Percentiles rank a stretch among this genome's conserved stretches.
phyloP scores from a whole-genome alignment of 2,888 invertebrate genomes.

The Urechis unicinctus region DNA sequence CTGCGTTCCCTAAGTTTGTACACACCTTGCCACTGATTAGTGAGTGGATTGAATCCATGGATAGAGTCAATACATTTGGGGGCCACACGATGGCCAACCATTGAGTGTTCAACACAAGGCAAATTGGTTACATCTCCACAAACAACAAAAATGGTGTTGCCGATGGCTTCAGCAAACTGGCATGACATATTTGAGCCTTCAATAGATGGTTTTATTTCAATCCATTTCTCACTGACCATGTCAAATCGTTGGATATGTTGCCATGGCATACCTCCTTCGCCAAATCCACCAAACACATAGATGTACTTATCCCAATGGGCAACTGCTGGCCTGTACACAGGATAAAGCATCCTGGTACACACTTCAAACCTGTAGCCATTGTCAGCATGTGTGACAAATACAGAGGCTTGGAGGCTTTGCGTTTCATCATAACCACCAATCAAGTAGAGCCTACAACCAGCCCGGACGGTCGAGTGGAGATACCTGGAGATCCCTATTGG shows the following conservation, averaged over 20 bases:
- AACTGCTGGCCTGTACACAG: slow-evolving; percentile 18
- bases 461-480: slow-evolving; percentile 18
- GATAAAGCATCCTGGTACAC: slow-evolving; percentile 21
- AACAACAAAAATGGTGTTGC: slow-evolving; percentile 14
- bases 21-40: background rate
- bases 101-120: slow-evolving; percentile 3
- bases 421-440: slow-evolving; percentile 23
- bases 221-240: slow-evolving; percentile 14
- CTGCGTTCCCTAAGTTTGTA: slow-evolving; percentile 9
- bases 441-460: slow-evolving; percentile 15
- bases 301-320: slow-evolving; percentile 12
- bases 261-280: slow-evolving; percentile 14
- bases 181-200: slow-evolving; percentile 13
- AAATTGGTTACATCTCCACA: slow-evolving; percentile 10
- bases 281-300: slow-evolving; percentile 21
- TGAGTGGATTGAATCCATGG: slow-evolving; percentile 17
- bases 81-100: slow-evolving; percentile 13
- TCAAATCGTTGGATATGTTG: slow-evolving; percentile 17
- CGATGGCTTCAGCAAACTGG: slow-evolving; percentile 18
- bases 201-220: slow-evolving; percentile 10
- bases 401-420: slow-evolving; percentile 20
- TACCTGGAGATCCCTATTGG: slow-evolving; percentile 21
- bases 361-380: slow-evolving; percentile 15
- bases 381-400: slow-evolving; percentile 16
- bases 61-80: slow-evolving; percentile 13